Evolutionary conservation across 2,113 vertebrate species (phyloP).

Genomic region (Connochaetes taurinus): DNA sequence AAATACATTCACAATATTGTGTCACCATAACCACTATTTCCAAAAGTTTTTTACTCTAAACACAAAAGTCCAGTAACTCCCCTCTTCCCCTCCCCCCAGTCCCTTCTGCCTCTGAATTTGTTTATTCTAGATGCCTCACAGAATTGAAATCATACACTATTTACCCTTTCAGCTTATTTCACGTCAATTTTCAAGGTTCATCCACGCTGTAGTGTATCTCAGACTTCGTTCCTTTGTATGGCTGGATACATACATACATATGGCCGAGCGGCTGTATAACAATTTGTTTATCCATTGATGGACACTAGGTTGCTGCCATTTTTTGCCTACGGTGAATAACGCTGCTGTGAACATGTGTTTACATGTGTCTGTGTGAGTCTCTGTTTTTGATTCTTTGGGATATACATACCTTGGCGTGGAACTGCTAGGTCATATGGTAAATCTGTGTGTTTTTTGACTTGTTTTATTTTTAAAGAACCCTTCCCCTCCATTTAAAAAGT

Average conservation of each 20-base stretch:
- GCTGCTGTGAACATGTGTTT: background rate
- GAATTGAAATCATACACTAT: background rate
- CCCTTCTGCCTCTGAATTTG: background rate
- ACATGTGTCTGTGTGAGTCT: background rate
- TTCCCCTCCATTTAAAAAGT: background rate
- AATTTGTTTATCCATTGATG: no score
- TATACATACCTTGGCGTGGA: background rate
- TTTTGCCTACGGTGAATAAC: background rate
- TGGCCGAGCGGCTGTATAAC: accelerated
- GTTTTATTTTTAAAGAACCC: background rate
- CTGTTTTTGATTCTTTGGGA: background rate
- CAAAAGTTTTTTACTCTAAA: background rate
- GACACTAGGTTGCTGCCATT: background rate
- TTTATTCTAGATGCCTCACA: background rate
- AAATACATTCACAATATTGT: background rate
- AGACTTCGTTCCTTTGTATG: background rate
- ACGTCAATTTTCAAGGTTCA: background rate
- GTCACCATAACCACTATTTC: background rate
- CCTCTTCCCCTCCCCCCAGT: no score
- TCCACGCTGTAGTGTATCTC: background rate
- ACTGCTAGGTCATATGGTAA: background rate
- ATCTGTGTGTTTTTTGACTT: background rate
- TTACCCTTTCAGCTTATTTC: background rate
- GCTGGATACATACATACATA: background rate
- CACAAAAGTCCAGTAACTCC: background rate